These are phyloP conservation scores for Sinonovacula constricta DNA, from an alignment of 1,140 invertebrate genomes.

Conservation along the genomic window DNA sequence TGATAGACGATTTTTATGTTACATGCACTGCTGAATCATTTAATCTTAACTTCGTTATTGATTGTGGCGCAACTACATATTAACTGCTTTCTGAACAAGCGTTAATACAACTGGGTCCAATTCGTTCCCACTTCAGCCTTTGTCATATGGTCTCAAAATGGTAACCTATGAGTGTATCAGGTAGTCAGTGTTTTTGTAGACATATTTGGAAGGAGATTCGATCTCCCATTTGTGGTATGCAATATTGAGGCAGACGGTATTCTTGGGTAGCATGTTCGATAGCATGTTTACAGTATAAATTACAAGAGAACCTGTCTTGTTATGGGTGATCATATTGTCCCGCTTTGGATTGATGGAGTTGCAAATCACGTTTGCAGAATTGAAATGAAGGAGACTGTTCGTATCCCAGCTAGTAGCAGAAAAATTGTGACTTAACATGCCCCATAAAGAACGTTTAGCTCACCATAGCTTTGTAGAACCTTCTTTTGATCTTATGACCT, in stretches of 20 bases:
- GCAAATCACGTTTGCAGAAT: slow-evolving; percentile 5
- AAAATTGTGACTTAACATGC: not conserved
- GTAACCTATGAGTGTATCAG: too few species aligned
- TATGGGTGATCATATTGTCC: not conserved
- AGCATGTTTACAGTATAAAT: slow-evolving; percentile 5
- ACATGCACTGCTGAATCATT: too few species aligned
- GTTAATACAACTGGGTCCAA: too few species aligned
- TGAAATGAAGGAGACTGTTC: not conserved
- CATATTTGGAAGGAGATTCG: not conserved
- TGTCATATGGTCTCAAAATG: too few species aligned
- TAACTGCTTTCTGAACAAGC: too few species aligned
- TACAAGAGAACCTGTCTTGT: slow-evolving; percentile 2
- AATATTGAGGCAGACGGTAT: slow-evolving; percentile 13
- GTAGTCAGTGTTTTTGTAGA: not conserved
- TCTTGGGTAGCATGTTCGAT: too few species aligned
- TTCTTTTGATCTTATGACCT: not conserved
- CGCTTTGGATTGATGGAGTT: not conserved
- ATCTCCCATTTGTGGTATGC: slow-evolving; percentile 19
- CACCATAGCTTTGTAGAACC: not conserved
- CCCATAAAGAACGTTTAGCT: not conserved
- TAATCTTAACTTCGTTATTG: too few species aligned
- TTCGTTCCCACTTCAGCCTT: too few species aligned
- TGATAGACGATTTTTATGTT: too few species aligned
- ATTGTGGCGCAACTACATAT: too few species aligned
- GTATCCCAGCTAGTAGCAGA: not conserved